phyloP scores from a whole-genome alignment of 1,140 invertebrate genomes.

The Ceratitis capitata region DNA sequence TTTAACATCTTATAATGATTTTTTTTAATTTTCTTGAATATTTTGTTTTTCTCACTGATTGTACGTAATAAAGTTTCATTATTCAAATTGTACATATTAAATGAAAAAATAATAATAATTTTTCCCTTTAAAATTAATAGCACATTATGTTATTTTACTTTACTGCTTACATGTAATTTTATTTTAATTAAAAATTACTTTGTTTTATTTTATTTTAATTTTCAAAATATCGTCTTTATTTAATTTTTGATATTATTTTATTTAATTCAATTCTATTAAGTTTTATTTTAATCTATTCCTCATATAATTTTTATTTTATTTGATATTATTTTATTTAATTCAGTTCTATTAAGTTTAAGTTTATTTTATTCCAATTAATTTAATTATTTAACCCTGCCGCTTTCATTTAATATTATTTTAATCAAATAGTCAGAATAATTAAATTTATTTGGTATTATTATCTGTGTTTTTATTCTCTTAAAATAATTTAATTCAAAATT shows the following conservation, averaged over 20 bases:
- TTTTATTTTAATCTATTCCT: background rate
- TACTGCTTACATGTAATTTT: background rate
- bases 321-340: background rate
- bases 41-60: slow-evolving; percentile 7
- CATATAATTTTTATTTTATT: background rate
- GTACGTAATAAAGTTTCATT: no score
- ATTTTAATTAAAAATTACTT: background rate
- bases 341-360: background rate
- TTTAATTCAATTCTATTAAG: background rate
- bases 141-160: background rate
- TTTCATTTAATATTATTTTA: no score
- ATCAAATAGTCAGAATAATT: no score
- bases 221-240: background rate
- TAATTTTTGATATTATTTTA: background rate
- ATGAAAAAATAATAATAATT: no score
- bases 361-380: background rate
- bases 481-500: no score
- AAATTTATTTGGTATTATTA: background rate
- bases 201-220: background rate
- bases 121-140: no score
- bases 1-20: background rate
- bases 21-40: background rate
- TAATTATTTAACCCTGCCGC: background rate
- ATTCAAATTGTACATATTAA: no score
- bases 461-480: background rate